Evolutionary conservation across 2,888 invertebrate species (phyloP), one percentile per base, ranked within the genome.

Genomic region (Nasonia oneida): DNA sequence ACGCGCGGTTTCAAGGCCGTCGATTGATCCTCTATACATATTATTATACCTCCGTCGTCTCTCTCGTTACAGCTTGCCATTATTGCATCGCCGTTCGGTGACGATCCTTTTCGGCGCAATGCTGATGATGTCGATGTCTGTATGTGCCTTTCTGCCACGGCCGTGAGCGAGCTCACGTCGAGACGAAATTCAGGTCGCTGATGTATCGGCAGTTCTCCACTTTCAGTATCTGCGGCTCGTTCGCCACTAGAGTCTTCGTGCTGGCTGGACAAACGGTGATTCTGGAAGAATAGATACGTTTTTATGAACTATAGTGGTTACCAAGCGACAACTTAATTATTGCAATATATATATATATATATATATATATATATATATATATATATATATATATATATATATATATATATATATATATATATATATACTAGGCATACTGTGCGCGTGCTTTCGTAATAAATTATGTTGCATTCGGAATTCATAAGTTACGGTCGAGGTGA

Each of bases 251-350:
- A 0, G 96, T 95, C 88, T 95, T 95, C 78, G 95, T 94, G 85
- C 94, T 93, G 89, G 95, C 95, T 0, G 97, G 96, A 90, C 97
- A 97, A 3, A 97, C 95, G 15, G 95, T 96, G 78, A 96, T 94
- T 53, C 96, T 96, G 94, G 87, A 33, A 67, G 14, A 14, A 67
- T 29, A 6, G 10, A 18, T n/a, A 15, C 0, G 10, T 57, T 57
- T 47, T 47, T 12, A 10, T 12, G 2, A 47, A 10, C 42, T 42
- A 39, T 39, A 39, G 39, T 23, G 23, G 23, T 23, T 23, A 23
- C 23, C 23, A 23, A 23, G 23, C 23, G 23, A 23, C 23, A 23
- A 23, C 23, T 23, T 23, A 23, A 23, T 23, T 23, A 23, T 23
- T 23, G 23, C 23, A 23, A 23, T 23, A 23, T 23, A 23, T 23